Evolutionary conservation across 35 echinoderm and acorn worm species (phyloP).

Genomic region (Ptychodera flava): DNA sequence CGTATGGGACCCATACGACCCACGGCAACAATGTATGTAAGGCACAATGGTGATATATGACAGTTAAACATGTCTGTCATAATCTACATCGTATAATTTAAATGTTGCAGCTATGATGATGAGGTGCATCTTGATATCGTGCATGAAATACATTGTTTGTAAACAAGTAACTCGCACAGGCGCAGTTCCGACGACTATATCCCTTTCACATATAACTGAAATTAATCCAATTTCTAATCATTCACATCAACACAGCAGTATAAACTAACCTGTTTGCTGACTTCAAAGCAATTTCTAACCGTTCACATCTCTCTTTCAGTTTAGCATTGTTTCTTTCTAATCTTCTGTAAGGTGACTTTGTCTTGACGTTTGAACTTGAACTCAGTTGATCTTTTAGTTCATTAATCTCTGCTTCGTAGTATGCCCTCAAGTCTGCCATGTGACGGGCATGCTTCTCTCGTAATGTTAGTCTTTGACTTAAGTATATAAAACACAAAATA

Average conservation of each 20-base stretch:
- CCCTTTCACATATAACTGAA: too few species aligned
- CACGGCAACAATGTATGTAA: too few species aligned
- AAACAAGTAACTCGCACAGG: too few species aligned
- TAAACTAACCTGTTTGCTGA: slow-evolving; percentile 46
- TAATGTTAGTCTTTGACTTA: slow-evolving; percentile 25
- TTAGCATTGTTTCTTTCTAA: slow-evolving; percentile 17
- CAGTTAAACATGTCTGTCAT: too few species aligned
- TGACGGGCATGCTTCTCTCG: slow-evolving; percentile 62
- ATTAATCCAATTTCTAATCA: too few species aligned
- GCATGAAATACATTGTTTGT: too few species aligned
- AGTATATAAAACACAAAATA: neutral
- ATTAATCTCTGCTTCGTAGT: slow-evolving; percentile 58
- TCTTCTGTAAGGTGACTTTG: slow-evolving; percentile 11
- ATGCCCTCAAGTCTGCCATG: slow-evolving; percentile 55
- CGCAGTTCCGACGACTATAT: too few species aligned
- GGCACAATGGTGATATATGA: too few species aligned
- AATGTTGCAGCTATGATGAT: too few species aligned
- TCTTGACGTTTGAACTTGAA: slow-evolving; percentile 7
- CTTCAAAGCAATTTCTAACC: slow-evolving; percentile 38
- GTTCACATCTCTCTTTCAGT: slow-evolving; percentile 43
- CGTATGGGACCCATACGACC: too few species aligned
- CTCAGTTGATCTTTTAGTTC: slow-evolving; percentile 47
- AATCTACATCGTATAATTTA: too few species aligned
- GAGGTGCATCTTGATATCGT: too few species aligned
- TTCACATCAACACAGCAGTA: neutral